Conservation (phyloP, 2,113 vertebrate species). For the Mustelus asterias region DNA sequence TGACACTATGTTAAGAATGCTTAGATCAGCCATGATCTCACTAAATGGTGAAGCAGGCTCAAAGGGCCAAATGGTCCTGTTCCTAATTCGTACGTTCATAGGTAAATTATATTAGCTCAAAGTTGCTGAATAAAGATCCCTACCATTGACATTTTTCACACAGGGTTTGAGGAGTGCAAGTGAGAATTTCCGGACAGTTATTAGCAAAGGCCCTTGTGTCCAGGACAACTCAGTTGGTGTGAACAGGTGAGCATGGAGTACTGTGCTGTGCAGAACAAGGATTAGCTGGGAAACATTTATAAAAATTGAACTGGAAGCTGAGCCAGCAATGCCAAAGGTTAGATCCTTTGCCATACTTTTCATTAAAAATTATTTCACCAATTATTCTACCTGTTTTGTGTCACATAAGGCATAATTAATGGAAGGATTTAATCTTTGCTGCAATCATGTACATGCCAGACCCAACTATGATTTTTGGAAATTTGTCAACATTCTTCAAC, state of each 20-base stretch:
- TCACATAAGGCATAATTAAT: neutral
- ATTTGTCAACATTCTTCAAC: neutral
- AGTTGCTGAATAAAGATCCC: neutral
- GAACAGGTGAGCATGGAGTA: neutral
- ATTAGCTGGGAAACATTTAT: neutral
- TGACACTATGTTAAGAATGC: neutral
- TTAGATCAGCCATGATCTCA: no score
- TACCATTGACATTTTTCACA: neutral
- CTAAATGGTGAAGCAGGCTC: no score
- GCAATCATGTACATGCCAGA: no score
- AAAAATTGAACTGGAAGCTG: neutral
- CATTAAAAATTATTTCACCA: neutral
- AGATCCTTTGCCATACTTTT: neutral
- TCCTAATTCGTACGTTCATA: no score
- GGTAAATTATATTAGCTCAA: neutral
- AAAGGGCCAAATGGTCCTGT: no score
- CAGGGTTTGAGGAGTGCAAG: neutral
- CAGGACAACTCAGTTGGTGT: neutral
- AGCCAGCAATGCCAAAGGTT: neutral
- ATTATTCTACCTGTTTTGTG: neutral
- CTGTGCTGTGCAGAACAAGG: neutral
- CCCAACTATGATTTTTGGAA: slow-evolving; percentile 26
- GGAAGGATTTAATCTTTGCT: slow-evolving; percentile 13
- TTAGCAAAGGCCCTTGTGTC: neutral
- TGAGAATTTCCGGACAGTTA: neutral